Conservation (phyloP, 64 coral and sea anemone genomes). For the Catalaphyllia jardinei region DNA sequence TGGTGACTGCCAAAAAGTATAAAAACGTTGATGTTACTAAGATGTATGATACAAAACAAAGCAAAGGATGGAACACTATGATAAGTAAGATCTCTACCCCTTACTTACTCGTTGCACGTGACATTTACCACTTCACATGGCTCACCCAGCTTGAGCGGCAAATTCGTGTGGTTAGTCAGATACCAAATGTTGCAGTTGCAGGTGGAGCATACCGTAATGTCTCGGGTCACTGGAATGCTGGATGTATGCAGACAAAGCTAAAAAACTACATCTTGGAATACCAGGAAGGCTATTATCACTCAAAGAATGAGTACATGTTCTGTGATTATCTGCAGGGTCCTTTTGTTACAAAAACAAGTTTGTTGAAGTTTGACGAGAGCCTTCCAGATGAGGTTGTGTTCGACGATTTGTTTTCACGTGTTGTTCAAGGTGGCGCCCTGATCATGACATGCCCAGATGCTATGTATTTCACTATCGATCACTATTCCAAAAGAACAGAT, state of each 20-base stretch:
- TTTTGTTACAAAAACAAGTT: conserved; percentile 7
- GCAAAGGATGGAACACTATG: conserved; percentile 33
- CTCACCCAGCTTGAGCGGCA: conserved; percentile 43
- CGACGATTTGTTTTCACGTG: conserved; percentile 33
- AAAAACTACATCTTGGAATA: conserved; percentile 49
- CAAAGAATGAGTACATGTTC: no score
- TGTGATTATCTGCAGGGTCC: no score
- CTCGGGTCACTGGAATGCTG: conserved; percentile 45
- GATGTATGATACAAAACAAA: neutral
- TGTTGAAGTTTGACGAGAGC: conserved; percentile 33
- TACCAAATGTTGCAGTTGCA: conserved; percentile 40
- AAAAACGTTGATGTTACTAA: conserved; percentile 9
- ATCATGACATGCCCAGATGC: no score
- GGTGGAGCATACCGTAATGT: conserved; percentile 40
- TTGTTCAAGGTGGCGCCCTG: neutral
- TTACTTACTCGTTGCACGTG: conserved; percentile 36
- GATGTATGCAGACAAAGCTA: conserved; percentile 25
- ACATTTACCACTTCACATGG: conserved; percentile 42
- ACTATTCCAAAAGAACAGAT: conserved; percentile 3
- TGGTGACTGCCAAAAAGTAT: neutral
- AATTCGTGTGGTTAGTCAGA: conserved; percentile 45
- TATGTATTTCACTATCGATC: conserved; percentile 16
- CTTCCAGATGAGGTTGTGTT: neutral
- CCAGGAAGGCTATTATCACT: conserved; percentile 35
- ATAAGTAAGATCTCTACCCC: conserved; percentile 23